A percentile compares a stretch with the other conserved stretches of the same genome.
Evolutionary conservation across 2,888 invertebrate genomes (phyloP).

Genomic region (Xestia c-nigrum): DNA sequence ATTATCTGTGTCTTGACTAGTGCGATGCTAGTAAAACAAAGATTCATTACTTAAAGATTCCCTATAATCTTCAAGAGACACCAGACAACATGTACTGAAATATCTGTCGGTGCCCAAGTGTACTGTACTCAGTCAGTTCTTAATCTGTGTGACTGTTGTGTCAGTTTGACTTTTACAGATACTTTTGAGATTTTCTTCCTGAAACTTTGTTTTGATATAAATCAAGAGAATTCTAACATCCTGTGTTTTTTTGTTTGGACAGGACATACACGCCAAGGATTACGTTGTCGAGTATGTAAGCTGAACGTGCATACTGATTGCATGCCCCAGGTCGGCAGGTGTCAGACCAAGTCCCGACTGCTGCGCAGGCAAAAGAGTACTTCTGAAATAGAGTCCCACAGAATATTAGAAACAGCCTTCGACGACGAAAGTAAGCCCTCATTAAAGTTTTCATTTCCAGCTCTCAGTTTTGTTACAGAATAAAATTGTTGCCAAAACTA

Average conservation of each 20-base stretch:
- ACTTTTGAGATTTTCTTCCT: background rate
- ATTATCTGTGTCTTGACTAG: background rate
- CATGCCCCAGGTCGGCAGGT: slow-evolving; percentile 95
- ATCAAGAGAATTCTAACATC: background rate
- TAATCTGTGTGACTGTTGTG: background rate
- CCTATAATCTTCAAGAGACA: background rate
- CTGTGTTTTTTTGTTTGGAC: slow-evolving; percentile 35
- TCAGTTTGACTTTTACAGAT: background rate
- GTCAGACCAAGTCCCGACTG: slow-evolving; percentile 96
- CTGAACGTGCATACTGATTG: slow-evolving; percentile 98
- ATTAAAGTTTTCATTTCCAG: background rate
- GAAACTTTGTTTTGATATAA: background rate
- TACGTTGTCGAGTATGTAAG: slow-evolving; percentile 97
- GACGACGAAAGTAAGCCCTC: slow-evolving; percentile 95
- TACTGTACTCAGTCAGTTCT: background rate
- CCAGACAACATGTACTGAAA: background rate
- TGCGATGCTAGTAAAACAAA: background rate
- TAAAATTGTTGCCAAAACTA: background rate
- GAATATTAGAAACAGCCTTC: slow-evolving; percentile 91
- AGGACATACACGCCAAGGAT: slow-evolving; percentile 98
- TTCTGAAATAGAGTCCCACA: slow-evolving; percentile 94
- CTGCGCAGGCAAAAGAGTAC: slow-evolving; percentile 97
- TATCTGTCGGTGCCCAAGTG: background rate
- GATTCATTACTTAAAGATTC: background rate
- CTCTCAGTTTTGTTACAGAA: slow-evolving; percentile 2